A percentile compares a stretch with the other conserved stretches of the same genome.
Conservation (phyloP, 2,113 vertebrate genomes). For the Alces alces region DNA sequence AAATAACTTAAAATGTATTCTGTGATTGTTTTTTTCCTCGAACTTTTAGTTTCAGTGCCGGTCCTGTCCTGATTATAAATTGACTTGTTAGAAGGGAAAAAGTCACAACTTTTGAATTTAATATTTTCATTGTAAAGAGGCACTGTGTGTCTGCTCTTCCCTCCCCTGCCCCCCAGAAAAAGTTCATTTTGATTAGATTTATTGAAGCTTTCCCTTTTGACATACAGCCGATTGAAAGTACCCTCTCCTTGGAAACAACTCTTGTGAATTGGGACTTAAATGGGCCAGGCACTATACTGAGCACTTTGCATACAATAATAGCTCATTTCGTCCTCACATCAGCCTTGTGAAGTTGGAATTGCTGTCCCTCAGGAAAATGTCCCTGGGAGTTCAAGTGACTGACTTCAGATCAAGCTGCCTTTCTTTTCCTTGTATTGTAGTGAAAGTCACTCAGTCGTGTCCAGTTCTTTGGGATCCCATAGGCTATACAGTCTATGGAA, state of each 20-base stretch:
- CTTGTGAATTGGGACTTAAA: background rate
- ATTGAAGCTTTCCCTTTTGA: background rate
- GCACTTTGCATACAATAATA: background rate
- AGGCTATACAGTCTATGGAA: background rate
- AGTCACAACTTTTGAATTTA: background rate
- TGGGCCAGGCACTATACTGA: background rate
- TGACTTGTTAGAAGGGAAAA: background rate
- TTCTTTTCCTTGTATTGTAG: background rate
- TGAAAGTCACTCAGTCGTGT: background rate
- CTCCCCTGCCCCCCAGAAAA: background rate
- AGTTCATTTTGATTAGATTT: background rate
- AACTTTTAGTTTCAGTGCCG: background rate
- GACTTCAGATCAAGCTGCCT: background rate
- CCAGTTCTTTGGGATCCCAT: background rate
- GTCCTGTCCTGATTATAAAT: background rate
- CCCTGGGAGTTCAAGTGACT: background rate
- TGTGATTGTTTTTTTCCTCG: background rate
- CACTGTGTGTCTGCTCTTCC: background rate
- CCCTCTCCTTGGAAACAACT: background rate
- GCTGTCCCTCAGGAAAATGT: background rate
- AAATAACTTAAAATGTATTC: background rate
- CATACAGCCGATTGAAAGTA: background rate
- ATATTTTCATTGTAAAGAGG: conserved; percentile 11
- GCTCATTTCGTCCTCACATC: background rate
- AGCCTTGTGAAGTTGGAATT: background rate